Conservation (phyloP, 2,888 invertebrate genomes). For the Aelia acuminata region DNA sequence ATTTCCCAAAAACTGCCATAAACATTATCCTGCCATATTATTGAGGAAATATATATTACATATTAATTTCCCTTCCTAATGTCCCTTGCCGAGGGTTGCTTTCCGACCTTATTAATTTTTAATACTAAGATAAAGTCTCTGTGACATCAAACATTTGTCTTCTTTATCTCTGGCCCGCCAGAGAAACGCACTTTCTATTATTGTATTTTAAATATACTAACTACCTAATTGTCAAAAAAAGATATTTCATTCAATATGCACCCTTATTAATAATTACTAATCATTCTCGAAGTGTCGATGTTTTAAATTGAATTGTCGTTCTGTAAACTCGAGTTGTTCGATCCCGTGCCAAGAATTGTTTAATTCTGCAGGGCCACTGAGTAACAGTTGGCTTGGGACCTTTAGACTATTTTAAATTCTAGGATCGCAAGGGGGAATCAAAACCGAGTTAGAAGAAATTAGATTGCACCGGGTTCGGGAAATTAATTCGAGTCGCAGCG, state of each 20-base stretch:
- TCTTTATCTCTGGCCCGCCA: too few relatives aligned
- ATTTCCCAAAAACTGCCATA: not conserved
- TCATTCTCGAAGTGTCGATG: not conserved
- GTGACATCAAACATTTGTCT: too few relatives aligned
- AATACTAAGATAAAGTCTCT: too few relatives aligned
- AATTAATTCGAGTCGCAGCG: not conserved
- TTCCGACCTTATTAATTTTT: not conserved
- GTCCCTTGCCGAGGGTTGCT: not conserved
- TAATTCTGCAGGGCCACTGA: constrained; percentile 15
- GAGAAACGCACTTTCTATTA: too few relatives aligned
- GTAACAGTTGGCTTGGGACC: constrained; percentile 31
- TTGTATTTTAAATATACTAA: too few relatives aligned
- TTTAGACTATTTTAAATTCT: constrained; percentile 38
- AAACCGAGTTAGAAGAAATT: constrained; percentile 13
- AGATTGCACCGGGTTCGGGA: not conserved
- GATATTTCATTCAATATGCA: too few relatives aligned
- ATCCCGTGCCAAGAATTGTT: constrained; percentile 28
- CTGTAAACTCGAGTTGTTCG: not conserved
- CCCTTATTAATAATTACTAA: too few relatives aligned
- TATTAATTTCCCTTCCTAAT: not conserved
- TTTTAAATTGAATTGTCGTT: not conserved
- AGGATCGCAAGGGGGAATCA: not conserved
- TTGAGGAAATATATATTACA: not conserved
- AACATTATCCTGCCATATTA: not conserved
- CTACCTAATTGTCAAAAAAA: too few relatives aligned